These are phyloP conservation scores for Microcebus murinus DNA, from an alignment of 2,113 vertebrate species.

Conservation along the genomic window DNA sequence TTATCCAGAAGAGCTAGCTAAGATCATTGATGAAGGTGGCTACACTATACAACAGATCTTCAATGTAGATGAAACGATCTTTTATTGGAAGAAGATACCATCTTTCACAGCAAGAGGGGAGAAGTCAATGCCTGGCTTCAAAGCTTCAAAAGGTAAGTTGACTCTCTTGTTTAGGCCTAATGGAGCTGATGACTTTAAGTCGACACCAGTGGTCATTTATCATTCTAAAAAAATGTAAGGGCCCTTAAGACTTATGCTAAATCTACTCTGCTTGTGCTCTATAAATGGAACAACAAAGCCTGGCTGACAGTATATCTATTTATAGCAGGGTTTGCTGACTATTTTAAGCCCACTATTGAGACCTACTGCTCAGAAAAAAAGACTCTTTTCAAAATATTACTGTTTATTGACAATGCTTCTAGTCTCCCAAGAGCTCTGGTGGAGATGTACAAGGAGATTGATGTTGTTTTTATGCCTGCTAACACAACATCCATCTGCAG, in stretches of 20 bases:
- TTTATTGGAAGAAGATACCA: neutral
- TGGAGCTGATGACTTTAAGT: neutral
- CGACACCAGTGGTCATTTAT: neutral
- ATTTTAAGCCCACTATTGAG: neutral
- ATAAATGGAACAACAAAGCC: neutral
- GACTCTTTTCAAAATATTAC: neutral
- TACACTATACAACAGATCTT: neutral
- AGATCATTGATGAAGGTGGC: neutral
- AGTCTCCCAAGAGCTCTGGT: neutral
- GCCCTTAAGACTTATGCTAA: neutral
- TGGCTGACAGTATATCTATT: neutral
- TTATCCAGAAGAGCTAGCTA: neutral
- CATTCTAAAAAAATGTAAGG: neutral
- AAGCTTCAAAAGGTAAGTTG: neutral
- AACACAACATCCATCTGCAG: neutral
- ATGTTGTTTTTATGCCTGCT: neutral
- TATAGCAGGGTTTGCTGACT: neutral
- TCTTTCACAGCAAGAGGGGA: neutral
- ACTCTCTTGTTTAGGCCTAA: neutral
- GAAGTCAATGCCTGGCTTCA: neutral
- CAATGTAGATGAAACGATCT: neutral
- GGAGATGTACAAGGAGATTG: neutral
- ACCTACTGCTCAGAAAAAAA: neutral
- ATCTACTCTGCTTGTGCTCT: neutral
- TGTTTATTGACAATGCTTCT: neutral